Base-by-base conservation (phyloP, 2,888 invertebrate species). In the Zonitis immaculata region DNA sequence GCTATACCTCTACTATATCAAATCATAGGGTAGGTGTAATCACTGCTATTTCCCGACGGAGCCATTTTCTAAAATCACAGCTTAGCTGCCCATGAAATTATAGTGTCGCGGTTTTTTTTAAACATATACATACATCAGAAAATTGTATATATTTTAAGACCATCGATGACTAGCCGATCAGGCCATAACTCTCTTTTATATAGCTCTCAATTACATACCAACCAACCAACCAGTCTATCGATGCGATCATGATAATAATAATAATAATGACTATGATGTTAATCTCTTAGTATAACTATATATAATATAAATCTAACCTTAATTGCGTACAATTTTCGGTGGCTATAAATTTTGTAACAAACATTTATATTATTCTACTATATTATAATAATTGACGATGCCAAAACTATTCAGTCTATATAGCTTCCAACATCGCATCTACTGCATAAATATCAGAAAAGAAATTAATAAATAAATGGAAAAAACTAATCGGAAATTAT, bases 1-100 rank as follows among this genome's bases (percentile, higher is more conserved):
- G n/a, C n/a, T n/a, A n/a, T n/a, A n/a, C n/a, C n/a, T n/a, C n/a
- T n/a, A n/a, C n/a, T n/a, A n/a, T n/a, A n/a, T 69, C 73, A 76
- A 78, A 78, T 77, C 77, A 77, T 75, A 75, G 69, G 68, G 69
- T 70, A 65, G 71, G 59, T 65, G 69, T 70, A 71, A 72, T 70
- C 67, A 70, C 70, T 66, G 66, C 66, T 66, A 72, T 75, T 75
- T 74, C 74, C 73, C 74, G 49, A 56, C 61, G 71, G 76, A 67
- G 71, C 73, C 69, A 73, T 75, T 74, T 73, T 72, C 72, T 68
- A 67, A 75, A 75, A 75, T 75, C 73, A 74, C 72, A 70, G 72
- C 72, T 71, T 73, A 65, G 71, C 73, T 70, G 72, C 73, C 73
- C 70, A 74, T 73, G 67, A 74, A 75, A 75, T 75, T 75, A 75